Evolutionary conservation across 1,140 invertebrate species (phyloP).

Genomic region (Cotesia typhae): DNA sequence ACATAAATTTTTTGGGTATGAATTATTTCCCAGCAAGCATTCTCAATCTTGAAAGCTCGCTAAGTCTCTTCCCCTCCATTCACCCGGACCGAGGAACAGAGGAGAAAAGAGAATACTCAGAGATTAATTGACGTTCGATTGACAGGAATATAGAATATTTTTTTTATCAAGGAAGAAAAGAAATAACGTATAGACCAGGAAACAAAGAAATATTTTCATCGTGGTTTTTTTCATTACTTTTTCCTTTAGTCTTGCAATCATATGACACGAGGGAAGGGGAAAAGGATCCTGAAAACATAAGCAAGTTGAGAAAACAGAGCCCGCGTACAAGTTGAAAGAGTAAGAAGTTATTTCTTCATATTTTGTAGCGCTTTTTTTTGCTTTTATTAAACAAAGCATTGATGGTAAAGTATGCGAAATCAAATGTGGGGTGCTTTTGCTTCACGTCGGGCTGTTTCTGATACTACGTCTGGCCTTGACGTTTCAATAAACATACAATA

Average conservation of each 20-base stretch:
- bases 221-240: conserved; percentile 22
- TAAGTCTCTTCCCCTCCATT: background rate
- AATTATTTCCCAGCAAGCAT: no score
- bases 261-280: no score
- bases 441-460: conserved; percentile 47
- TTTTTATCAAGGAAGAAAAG: conserved; percentile 4
- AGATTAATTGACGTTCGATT: conserved; percentile 18
- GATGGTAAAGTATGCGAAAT: conserved; percentile 28
- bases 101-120: background rate
- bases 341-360: background rate
- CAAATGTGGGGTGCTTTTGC: conserved; percentile 33
- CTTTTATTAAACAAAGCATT: conserved; percentile 10
- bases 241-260: conserved; percentile 11
- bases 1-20: no score
- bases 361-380: background rate
- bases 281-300: background rate
- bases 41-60: no score
- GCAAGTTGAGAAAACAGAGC: background rate
- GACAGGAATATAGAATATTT: conserved; percentile 7
- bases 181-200: background rate
- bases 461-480: conserved; percentile 52
- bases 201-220: conserved; percentile 1
- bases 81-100: background rate
- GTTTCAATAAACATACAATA: conserved; percentile 44
- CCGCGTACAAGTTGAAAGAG: background rate